These are phyloP conservation scores for Heliothis virescens DNA, from an alignment of 1,140 invertebrate species.

Conservation along the genomic window DNA sequence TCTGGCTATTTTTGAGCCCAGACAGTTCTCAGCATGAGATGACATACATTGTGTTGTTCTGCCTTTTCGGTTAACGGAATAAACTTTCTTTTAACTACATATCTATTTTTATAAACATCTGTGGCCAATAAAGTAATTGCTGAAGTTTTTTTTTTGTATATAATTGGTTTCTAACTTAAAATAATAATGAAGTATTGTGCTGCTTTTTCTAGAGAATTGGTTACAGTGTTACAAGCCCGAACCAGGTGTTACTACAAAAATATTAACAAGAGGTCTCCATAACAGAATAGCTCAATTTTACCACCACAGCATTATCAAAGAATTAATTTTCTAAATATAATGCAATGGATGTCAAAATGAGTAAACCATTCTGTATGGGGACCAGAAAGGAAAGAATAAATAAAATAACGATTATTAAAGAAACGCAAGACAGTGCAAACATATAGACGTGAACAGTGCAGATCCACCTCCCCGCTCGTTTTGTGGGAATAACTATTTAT, in stretches of 20 bases:
- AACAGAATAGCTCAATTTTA: neutral
- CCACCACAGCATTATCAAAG: neutral
- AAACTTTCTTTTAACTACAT: too few relatives aligned
- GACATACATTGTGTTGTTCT: too few relatives aligned
- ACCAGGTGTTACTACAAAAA: constrained; percentile 25
- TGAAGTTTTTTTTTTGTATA: too few relatives aligned
- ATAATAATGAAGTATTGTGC: neutral
- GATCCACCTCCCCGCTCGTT: constrained; percentile 62
- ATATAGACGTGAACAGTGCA: constrained; percentile 59
- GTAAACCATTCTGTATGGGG: constrained; percentile 1
- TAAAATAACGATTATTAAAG: constrained; percentile 20
- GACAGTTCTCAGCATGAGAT: too few relatives aligned
- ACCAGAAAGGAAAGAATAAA: neutral
- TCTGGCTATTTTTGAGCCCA: too few relatives aligned
- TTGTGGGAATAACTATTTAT: constrained; percentile 65
- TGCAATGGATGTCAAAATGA: neutral
- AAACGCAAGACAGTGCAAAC: constrained; percentile 80
- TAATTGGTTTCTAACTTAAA: neutral
- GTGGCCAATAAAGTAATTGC: too few relatives aligned
- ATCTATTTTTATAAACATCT: too few relatives aligned
- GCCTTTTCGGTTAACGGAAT: too few relatives aligned
- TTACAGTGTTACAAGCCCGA: constrained; percentile 5
- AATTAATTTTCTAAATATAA: neutral
- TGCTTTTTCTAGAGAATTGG: too few relatives aligned
- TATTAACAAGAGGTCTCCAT: neutral